These are phyloP conservation scores for Actinemys pallida DNA, from an alignment of 2,113 vertebrate genomes.

Conservation along the genomic window DNA sequence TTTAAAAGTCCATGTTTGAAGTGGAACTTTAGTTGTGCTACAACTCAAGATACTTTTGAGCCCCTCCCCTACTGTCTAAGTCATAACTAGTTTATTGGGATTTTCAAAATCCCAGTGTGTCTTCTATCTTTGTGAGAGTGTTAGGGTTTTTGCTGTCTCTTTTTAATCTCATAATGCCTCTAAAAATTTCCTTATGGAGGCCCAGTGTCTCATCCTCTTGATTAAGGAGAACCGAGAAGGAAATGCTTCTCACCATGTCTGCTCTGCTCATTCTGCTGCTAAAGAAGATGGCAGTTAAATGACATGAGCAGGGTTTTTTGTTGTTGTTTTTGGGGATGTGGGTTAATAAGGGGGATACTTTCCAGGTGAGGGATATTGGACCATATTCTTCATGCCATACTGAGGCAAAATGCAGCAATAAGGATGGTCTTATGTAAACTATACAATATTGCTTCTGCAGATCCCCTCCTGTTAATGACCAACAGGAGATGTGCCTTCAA, in stretches of 20 bases:
- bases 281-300: not conserved
- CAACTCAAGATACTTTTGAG: not conserved
- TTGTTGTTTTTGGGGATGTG: not conserved
- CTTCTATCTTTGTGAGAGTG: not conserved
- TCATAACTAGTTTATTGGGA: not conserved
- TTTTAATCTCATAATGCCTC: not conserved
- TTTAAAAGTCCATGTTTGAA: not conserved
- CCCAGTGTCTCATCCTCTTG: not conserved
- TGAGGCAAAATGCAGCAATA: not conserved
- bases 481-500: conserved; percentile 55
- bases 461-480: conserved; percentile 14
- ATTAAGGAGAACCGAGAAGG: not conserved
- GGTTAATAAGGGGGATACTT: not conserved
- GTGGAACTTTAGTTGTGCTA: not conserved
- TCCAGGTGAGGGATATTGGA: not conserved
- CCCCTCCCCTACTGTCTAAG: not conserved
- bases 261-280: not conserved
- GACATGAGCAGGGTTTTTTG: not conserved
- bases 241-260: not conserved
- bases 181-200: not conserved
- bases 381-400: not conserved
- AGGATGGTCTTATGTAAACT: not conserved
- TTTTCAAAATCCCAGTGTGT: not conserved
- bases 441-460: not conserved
- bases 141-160: not conserved